phyloP scores from a whole-genome alignment of 2,113 vertebrate genomes.

The Gyps fulvus region DNA sequence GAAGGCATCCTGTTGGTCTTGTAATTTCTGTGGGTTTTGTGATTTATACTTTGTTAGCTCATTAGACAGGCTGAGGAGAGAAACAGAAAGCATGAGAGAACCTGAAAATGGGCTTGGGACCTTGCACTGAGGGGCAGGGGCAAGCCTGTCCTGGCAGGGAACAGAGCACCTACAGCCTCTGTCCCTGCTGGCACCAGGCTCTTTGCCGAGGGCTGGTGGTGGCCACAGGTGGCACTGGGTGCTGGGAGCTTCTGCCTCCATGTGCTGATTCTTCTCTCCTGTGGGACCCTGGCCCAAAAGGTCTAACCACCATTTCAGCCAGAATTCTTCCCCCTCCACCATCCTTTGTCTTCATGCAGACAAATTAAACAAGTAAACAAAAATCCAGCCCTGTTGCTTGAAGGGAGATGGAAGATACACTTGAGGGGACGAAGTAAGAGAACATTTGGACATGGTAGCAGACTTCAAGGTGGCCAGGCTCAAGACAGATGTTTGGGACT shows the following conservation, averaged over 20 bases:
- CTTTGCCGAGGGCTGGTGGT: neutral
- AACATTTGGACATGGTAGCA: neutral
- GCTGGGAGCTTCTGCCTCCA: neutral
- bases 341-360: neutral
- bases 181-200: neutral
- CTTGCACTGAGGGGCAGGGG: neutral
- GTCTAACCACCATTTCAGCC: neutral
- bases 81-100: neutral
- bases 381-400: neutral
- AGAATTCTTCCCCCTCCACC: neutral
- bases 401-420: neutral
- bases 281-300: neutral
- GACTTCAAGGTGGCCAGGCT: neutral
- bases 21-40: neutral
- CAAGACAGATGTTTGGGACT: neutral
- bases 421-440: neutral
- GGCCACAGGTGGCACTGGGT: rapidly evolving
- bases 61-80: neutral
- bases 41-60: neutral
- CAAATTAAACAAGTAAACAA: neutral
- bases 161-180: no score
- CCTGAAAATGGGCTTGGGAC: neutral
- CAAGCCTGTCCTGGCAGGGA: neutral
- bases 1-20: neutral
- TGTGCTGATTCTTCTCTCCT: neutral